Evolutionary conservation across 2,888 invertebrate genomes (phyloP).

Genomic region (Trilocha varians): DNA sequence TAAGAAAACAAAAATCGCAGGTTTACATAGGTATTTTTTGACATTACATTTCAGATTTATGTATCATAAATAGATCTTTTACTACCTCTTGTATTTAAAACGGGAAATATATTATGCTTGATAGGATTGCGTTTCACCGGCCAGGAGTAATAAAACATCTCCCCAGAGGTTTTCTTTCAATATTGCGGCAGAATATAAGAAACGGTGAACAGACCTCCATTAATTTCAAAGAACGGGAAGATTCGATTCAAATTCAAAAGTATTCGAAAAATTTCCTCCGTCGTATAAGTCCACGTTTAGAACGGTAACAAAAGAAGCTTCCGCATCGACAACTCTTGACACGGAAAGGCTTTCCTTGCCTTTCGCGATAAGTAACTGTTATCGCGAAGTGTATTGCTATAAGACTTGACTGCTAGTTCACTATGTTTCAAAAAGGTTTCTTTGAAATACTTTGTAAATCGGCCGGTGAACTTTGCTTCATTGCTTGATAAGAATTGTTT

Average conservation of each 20-base stretch:
- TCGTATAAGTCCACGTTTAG: neutral
- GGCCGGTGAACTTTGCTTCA: too few species aligned
- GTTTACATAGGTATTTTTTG: too few species aligned
- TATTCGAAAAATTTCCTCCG: slow-evolving; percentile 1
- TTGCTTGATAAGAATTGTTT: too few species aligned
- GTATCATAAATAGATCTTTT: neutral
- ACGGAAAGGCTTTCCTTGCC: slow-evolving; percentile 65
- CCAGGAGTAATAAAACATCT: neutral
- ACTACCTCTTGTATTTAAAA: neutral
- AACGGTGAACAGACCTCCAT: neutral
- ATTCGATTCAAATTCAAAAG: neutral
- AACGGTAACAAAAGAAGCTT: slow-evolving; percentile 54
- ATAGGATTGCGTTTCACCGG: neutral
- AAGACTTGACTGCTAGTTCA: slow-evolving; percentile 30
- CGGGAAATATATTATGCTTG: neutral
- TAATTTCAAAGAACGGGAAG: neutral
- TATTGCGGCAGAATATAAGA: neutral
- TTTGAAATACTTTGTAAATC: slow-evolving; percentile 8
- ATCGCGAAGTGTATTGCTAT: slow-evolving; percentile 31
- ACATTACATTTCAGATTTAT: too few species aligned
- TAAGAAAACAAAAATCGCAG: too few species aligned
- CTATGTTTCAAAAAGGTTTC: neutral
- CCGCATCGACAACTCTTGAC: slow-evolving; percentile 60
- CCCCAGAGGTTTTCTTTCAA: neutral
- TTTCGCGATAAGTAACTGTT: slow-evolving; percentile 52